Evolutionary conservation across 2,888 invertebrate species (phyloP).

Genomic region (Dolichomitus sp.): DNA sequence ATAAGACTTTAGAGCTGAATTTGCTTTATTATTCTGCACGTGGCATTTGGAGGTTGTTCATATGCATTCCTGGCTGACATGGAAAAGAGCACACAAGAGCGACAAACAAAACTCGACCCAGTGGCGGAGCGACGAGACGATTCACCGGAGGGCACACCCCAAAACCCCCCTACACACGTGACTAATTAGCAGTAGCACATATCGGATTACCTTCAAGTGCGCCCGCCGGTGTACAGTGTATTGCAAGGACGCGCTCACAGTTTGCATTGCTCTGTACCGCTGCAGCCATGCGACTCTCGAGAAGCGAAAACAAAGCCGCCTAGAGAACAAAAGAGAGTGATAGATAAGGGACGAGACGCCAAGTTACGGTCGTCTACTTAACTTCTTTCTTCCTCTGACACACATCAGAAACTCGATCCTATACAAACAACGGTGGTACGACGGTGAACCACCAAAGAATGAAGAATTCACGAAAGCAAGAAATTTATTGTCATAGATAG

Average conservation of each 20-base stretch:
- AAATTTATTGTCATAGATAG: neutral
- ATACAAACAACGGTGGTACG: neutral
- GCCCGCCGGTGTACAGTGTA: constrained; percentile 15
- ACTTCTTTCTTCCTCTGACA: constrained; percentile 40
- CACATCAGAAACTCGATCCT: constrained; percentile 52
- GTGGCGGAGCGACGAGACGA: constrained; percentile 37
- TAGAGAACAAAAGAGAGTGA: constrained; percentile 53
- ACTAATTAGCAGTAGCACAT: constrained; percentile 62
- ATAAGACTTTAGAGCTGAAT: neutral
- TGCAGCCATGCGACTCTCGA: constrained; percentile 28
- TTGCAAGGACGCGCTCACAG: constrained; percentile 13
- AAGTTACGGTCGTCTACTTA: constrained; percentile 39
- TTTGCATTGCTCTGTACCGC: constrained; percentile 23
- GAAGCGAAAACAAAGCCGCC: constrained; percentile 60
- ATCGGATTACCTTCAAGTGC: constrained; percentile 64
- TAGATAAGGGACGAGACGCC: constrained; percentile 47
- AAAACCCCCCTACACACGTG: constrained; percentile 34
- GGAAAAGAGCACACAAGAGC: neutral
- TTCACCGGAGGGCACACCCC: constrained; percentile 18
- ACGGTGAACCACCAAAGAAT: neutral
- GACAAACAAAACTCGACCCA: constrained; percentile 48
- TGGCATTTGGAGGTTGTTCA: neutral
- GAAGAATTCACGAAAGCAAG: neutral
- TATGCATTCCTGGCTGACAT: neutral
- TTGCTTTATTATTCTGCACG: neutral